Evolutionary conservation across 2,797 vertebrate species (phyloP), one percentile per base, ranked within the genome.

Genomic region (Carduelis carduelis): DNA sequence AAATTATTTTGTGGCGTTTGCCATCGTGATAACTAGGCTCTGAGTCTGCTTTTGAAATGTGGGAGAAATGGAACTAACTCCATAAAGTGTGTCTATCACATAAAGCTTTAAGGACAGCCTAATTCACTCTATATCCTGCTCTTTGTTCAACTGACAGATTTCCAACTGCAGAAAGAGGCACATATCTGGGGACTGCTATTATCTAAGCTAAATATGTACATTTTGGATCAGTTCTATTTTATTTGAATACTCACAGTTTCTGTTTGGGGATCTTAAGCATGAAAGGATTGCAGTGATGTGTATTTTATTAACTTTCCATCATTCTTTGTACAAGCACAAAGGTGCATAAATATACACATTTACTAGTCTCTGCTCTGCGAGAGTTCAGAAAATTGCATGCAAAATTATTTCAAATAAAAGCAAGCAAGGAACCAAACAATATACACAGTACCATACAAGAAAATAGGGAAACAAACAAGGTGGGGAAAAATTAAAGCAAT

Each of bases 141-240:
- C 94, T 96, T 97, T 96, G 89, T 97, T 96, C 95, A 86, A 24
- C 66, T 95, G 93, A 96, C 94, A 97, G 87, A 94, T 97, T 93
- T 95, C 80, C 77, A 91, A n/a, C 66, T 66, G 70, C 87, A 87
- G 63, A 84, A 72, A 60, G 85, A 90, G 80, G 80, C 91, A 83
- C 66, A 61, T 93, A 82, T 92, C 85, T 87, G 52, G 74, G n/a
- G 80, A 34, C 70, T 94, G 66, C 93, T 86, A 69, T 93, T 95
- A 95, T 93, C 87, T 90, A 89, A 79, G 70, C 22, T 90, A 94
- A 96, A 96, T 93, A 95, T 82, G 89, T 93, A 94, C 80, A 88
- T 95, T 95, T 95, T 66, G 85, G 77, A 91, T 91, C 75, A 87
- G 80, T 91, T 92, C 85, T 93, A 64, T 74, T 92, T 95, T 83